Evolutionary conservation across 1,140 invertebrate species (phyloP).

Genomic region (Lordiphosa clarofinis): DNA sequence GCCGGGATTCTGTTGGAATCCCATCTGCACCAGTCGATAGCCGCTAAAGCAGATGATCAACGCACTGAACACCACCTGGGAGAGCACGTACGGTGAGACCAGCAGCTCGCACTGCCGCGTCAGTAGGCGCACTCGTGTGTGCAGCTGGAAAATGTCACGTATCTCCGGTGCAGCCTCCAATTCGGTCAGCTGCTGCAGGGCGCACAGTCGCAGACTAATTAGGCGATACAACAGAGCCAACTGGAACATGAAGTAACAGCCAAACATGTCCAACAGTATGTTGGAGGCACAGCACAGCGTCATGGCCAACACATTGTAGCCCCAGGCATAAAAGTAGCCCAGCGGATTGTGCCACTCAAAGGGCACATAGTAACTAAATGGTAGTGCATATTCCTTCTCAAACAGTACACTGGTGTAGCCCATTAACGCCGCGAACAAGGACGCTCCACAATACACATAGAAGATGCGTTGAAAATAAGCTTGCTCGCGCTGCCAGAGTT

Average conservation of each 20-base stretch:
- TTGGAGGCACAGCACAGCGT: slow-evolving; percentile 56
- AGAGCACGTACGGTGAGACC: slow-evolving; percentile 54
- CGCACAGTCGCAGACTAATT: slow-evolving; percentile 42
- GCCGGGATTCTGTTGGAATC: slow-evolving; percentile 46
- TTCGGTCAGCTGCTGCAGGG: slow-evolving; percentile 26
- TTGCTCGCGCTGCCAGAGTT: slow-evolving; percentile 36
- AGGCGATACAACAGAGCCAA: slow-evolving; percentile 50
- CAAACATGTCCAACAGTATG: slow-evolving; percentile 47
- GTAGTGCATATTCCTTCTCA: slow-evolving; percentile 45
- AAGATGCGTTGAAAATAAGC: slow-evolving; percentile 40
- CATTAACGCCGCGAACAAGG: slow-evolving; percentile 23
- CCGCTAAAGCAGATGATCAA: slow-evolving; percentile 69
- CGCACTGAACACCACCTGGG: slow-evolving; percentile 65
- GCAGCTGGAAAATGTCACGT: slow-evolving; percentile 35
- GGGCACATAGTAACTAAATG: slow-evolving; percentile 64
- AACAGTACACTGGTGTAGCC: slow-evolving; percentile 46
- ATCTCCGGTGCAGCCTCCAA: slow-evolving; percentile 28
- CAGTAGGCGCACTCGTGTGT: slow-evolving; percentile 23
- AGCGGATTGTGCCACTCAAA: slow-evolving; percentile 57
- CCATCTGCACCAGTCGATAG: slow-evolving; percentile 59
- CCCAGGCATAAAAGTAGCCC: slow-evolving; percentile 56
- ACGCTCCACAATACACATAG: slow-evolving; percentile 30
- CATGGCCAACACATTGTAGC: slow-evolving; percentile 59
- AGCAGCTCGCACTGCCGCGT: slow-evolving; percentile 44
- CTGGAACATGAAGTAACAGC: slow-evolving; percentile 68